Conservation (phyloP, 1,140 invertebrate genomes). For the Paracyclopina nana region DNA sequence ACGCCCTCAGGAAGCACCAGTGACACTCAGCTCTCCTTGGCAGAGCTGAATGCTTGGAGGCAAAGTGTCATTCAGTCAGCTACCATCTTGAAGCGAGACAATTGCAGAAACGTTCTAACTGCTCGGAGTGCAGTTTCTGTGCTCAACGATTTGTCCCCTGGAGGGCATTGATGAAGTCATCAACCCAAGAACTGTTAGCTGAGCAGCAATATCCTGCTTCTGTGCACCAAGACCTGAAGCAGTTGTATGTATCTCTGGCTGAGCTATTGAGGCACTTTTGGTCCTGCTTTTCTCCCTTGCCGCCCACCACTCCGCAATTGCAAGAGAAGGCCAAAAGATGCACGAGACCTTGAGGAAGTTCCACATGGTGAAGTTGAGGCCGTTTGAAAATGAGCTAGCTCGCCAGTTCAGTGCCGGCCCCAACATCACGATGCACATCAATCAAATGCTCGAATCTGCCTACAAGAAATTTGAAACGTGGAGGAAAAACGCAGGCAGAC, state of each 20-base stretch:
- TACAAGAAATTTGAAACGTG: constrained; percentile 60
- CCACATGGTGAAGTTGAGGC: constrained; percentile 59
- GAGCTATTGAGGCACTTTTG: constrained; percentile 84
- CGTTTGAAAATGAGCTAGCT: constrained; percentile 24
- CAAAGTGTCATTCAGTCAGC: too few relatives aligned
- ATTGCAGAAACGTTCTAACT: constrained; percentile 17
- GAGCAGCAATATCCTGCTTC: constrained; percentile 17
- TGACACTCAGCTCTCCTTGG: too few relatives aligned
- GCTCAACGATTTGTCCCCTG: constrained; percentile 73
- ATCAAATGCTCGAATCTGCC: constrained; percentile 56
- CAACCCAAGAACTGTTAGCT: too few relatives aligned
- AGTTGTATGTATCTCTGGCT: constrained; percentile 58
- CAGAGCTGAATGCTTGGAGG: too few relatives aligned
- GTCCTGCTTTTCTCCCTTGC: constrained; percentile 78
- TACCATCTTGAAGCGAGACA: neutral
- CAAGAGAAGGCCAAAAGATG: constrained; percentile 63
- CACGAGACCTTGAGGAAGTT: constrained; percentile 69
- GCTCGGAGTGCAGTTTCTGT: constrained; percentile 46
- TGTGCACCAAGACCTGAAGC: constrained; percentile 40
- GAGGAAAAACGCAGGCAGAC: constrained; percentile 65
- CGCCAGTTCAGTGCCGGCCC: constrained; percentile 3
- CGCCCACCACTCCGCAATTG: constrained; percentile 50
- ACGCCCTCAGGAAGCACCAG: constrained; percentile 21
- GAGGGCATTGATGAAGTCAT: constrained; percentile 62
- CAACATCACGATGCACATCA: constrained; percentile 62